phyloP scores from a whole-genome alignment of 2,797 vertebrate species.

The Gorsachius magnificus region DNA sequence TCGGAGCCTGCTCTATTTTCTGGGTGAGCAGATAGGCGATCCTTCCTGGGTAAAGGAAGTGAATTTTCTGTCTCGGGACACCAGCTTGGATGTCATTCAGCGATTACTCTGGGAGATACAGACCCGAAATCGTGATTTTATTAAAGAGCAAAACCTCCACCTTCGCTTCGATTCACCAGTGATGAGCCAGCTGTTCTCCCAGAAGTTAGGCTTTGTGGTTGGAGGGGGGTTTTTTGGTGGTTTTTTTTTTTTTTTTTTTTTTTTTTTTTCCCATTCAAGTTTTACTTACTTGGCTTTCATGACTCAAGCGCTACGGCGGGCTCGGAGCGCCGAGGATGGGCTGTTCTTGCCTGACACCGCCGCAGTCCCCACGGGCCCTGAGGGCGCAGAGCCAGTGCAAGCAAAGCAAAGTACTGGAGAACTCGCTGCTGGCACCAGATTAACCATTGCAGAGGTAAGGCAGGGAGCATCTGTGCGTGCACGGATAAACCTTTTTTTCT shows the following conservation, averaged over 20 bases:
- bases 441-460: accelerated
- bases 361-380: accelerated
- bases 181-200: background rate
- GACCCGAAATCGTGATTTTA: background rate
- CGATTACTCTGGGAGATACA: background rate
- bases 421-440: background rate
- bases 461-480: background rate
- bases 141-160: background rate
- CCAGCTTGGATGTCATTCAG: background rate
- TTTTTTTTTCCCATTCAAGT: background rate
- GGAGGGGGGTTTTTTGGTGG: background rate
- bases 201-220: background rate
- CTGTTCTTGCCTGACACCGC: background rate
- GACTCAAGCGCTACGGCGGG: background rate
- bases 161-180: background rate
- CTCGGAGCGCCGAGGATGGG: background rate
- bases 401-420: background rate
- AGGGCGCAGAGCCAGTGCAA: background rate
- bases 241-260: background rate
- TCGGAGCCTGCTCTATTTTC: background rate
- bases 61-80: background rate
- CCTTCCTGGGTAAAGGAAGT: accelerated
- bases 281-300: background rate
- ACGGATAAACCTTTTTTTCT: background rate
- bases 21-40: background rate